Evolutionary conservation across 2,888 invertebrate genomes (phyloP), one percentile per base, ranked within the genome.

Genomic region (Xanthorhoe designata): DNA sequence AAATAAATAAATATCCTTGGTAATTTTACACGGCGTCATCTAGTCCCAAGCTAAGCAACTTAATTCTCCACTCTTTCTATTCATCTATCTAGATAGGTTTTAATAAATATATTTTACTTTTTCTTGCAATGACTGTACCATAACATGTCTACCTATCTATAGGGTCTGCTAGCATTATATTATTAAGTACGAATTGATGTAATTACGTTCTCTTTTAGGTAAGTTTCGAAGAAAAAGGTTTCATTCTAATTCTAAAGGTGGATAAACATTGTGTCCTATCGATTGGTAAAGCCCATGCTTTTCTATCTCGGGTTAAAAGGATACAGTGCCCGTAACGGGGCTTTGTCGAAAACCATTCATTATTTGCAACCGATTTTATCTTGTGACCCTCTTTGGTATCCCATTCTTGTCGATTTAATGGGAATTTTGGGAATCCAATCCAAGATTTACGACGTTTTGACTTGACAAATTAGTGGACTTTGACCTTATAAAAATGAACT

Each of bases 331-430:
- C 29, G 61, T 72, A 61, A 66, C 61, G 66, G 50, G 70, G 70
- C 70, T 61, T 67, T 71, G 70, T 67, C 63, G 65, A 70, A 65
- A 65, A 55, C 68, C 66, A 71, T 74, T 71, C 70, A 70, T 74
- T 72, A 74, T 71, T 67, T 70, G 72, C 61, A 69, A 70, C 66
- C 69, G 74, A 74, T 74, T 72, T 72, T 72, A 74, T 74, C 72
- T 68, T 68, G 56, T 64, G 68, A 73, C 73, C 71, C 73, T 73
- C 70, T 66, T 70, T 54, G 64, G 68, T 67, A 65, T 71, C 60
- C 71, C 29, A 68, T 71, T 74, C 69, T 68, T 71, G 61, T 61
- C 61, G 62, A 66, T 66, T 72, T 72, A 72, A 74, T 74, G 70
- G 72, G 72, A 72, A 71, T 74, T 71, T 71, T 51, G 69, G 69